Conservation (phyloP, 2,888 invertebrate genomes). For the Drosophila antonietae region DNA sequence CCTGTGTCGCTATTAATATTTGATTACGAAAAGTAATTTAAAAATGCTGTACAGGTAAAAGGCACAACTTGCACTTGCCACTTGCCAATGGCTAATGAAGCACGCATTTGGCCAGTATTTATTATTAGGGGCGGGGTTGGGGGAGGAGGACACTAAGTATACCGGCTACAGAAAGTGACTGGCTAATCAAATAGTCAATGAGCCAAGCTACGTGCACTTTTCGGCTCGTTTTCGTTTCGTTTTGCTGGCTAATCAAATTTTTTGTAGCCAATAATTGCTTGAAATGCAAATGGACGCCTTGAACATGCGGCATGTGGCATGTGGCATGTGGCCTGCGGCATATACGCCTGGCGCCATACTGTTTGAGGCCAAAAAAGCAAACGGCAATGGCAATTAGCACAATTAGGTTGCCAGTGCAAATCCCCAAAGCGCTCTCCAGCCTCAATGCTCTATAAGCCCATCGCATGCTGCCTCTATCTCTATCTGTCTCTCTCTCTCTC, state of each 20-base stretch:
- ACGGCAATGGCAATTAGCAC: conserved; percentile 77
- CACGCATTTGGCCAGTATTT: conserved; percentile 26
- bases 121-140: neutral
- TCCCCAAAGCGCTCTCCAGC: conserved; percentile 74
- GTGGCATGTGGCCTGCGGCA: neutral
- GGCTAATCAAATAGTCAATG: conserved; percentile 66
- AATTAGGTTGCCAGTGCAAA: conserved; percentile 81
- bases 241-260: conserved; percentile 68
- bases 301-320: conserved; percentile 37
- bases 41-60: conserved; percentile 45
- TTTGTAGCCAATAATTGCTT: conserved; percentile 74
- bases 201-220: conserved; percentile 52
- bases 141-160: neutral
- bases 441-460: conserved; percentile 25
- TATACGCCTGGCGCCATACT: conserved; percentile 22
- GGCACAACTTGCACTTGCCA: conserved; percentile 12
- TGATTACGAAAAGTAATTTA: conserved; percentile 69
- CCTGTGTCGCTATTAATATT: conserved; percentile 64
- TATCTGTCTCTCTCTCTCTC: neutral
- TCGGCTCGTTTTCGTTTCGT: conserved; percentile 38
- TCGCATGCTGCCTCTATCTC: neutral
- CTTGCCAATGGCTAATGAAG: conserved; percentile 43
- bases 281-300: conserved; percentile 77
- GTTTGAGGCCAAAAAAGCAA: conserved; percentile 58
- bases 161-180: conserved; percentile 14